Percentiles rank a stretch among this genome's conserved stretches.
These are phyloP conservation scores for Tetragonula carbonaria DNA, from an alignment of 2,888 invertebrate genomes.

Conservation along the genomic window DNA sequence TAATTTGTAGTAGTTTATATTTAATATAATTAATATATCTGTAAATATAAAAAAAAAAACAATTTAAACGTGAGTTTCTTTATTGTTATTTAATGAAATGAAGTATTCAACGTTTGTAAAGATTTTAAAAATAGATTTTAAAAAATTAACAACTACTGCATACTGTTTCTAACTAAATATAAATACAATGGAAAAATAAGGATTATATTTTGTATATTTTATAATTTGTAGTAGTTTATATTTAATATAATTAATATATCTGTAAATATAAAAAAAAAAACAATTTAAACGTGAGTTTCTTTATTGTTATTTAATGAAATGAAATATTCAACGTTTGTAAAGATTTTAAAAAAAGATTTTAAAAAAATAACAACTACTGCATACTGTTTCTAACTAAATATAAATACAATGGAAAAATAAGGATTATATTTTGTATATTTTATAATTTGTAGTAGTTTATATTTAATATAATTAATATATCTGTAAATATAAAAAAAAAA, in stretches of 20 bases:
- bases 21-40: slow-evolving; percentile 90
- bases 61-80: neutral
- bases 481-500: slow-evolving; percentile 83
- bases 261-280: slow-evolving; percentile 79
- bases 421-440: too few species aligned
- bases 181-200: neutral
- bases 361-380: too few species aligned
- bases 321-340: neutral
- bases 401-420: too few species aligned
- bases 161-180: neutral
- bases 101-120: neutral
- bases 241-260: slow-evolving; percentile 85
- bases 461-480: slow-evolving; percentile 85
- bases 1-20: too few species aligned
- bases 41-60: slow-evolving; percentile 72
- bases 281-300: neutral
- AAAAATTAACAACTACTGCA: neutral
- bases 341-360: too few species aligned
- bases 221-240: neutral
- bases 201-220: too few species aligned
- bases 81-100: neutral
- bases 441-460: too few species aligned
- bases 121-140: too few species aligned
- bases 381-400: too few species aligned
- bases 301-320: neutral